phyloP scores from a whole-genome alignment of 2,888 invertebrate species.

The Ferrisia virgata region DNA sequence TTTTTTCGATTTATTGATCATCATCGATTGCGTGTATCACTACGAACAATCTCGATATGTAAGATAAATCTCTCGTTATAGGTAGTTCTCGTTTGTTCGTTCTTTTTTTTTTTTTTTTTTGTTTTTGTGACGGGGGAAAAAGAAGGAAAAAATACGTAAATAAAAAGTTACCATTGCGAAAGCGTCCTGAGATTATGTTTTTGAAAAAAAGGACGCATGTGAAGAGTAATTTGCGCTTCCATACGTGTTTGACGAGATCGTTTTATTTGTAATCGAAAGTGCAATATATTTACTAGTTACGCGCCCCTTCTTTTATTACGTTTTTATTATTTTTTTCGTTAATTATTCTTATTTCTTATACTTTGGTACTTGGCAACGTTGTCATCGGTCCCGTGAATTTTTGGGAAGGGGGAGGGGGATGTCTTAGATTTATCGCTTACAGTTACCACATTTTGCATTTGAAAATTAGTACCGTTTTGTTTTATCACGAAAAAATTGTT shows the following conservation, averaged over 20 bases:
- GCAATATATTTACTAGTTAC: constrained; percentile 35
- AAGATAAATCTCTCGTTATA: not conserved
- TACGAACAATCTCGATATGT: not conserved
- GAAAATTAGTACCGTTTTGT: constrained; percentile 25
- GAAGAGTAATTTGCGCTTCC: constrained; percentile 35
- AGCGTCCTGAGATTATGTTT: not conserved
- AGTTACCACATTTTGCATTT: constrained; percentile 42
- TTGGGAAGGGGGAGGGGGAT: not conserved
- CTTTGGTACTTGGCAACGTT: constrained; percentile 31
- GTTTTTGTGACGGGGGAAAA: not conserved
- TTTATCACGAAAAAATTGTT: constrained; percentile 5
- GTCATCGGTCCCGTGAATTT: not conserved
- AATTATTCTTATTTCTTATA: not conserved
- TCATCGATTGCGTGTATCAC: not conserved
- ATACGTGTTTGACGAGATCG: constrained; percentile 15
- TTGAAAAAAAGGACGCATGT: not conserved
- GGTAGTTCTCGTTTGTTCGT: too few relatives aligned
- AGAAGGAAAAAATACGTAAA: not conserved
- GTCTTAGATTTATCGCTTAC: constrained; percentile 37
- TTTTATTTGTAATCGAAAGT: constrained; percentile 28
- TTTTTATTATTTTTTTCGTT: not conserved
- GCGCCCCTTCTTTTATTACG: not conserved
- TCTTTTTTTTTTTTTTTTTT: too few relatives aligned
- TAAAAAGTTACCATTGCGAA: constrained; percentile 15
- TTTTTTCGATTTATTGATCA: not conserved